These are phyloP conservation scores for Triops longicaudatus DNA, from an alignment of 1,140 invertebrate genomes.

Conservation along the genomic window DNA sequence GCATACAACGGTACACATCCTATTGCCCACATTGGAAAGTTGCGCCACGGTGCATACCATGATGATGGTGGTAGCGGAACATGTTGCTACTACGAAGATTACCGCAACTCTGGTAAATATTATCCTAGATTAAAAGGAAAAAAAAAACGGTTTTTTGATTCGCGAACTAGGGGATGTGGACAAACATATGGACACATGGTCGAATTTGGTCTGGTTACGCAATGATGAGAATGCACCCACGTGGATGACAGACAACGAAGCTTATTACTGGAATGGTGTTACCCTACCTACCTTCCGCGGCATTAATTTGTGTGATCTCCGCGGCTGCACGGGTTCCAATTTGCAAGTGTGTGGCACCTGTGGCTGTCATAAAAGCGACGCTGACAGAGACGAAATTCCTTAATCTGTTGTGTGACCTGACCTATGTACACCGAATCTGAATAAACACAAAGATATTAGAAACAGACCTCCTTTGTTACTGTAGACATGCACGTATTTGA, in stretches of 20 bases:
- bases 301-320: constrained; percentile 31
- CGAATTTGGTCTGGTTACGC: constrained; percentile 31
- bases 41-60: constrained; percentile 32
- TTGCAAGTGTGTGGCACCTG: constrained; percentile 29
- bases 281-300: constrained; percentile 29
- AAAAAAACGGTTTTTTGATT: neutral
- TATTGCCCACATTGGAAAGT: constrained; percentile 33
- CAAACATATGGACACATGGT: constrained; percentile 31
- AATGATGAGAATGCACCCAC: constrained; percentile 26
- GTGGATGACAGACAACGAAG: constrained; percentile 30
- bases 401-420: neutral
- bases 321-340: constrained; percentile 30
- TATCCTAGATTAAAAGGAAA: neutral
- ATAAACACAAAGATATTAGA: neutral
- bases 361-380: constrained; percentile 27
- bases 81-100: constrained; percentile 35
- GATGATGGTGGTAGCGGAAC: constrained; percentile 34
- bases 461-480: too few species aligned
- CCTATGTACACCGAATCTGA: neutral
- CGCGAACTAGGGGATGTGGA: neutral
- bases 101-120: constrained; percentile 33
- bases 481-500: too few species aligned
- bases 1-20: constrained; percentile 30
- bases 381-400: constrained; percentile 24
- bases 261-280: constrained; percentile 31